phyloP scores from a whole-genome alignment of 2,888 invertebrate genomes.

The Drosophila pseudotakahashii region DNA sequence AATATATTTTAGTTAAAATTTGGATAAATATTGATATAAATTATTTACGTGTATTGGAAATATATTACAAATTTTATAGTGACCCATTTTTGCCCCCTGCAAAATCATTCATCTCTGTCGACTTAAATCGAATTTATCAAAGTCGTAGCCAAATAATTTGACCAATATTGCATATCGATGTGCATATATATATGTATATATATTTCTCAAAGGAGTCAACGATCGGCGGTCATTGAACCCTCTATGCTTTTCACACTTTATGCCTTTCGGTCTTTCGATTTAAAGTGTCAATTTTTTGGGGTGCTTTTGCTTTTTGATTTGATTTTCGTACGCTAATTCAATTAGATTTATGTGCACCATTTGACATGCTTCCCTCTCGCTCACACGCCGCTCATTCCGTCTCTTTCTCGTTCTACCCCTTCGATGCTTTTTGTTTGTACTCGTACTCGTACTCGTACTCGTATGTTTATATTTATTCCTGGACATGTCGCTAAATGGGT shows the following conservation, averaged over 20 bases:
- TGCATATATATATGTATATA: not conserved
- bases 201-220: conserved; percentile 18
- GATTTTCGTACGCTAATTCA: conserved; percentile 70
- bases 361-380: conserved; percentile 50
- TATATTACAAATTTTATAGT: not conserved
- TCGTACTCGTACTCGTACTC: not conserved
- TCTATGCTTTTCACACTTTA: conserved; percentile 13
- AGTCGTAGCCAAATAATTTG: conserved; percentile 21
- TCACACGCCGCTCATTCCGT: not conserved
- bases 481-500: conserved; percentile 71
- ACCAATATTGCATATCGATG: conserved; percentile 32
- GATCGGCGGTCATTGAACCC: conserved; percentile 33
- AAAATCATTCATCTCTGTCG: conserved; percentile 35
- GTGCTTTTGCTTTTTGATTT: conserved; percentile 50
- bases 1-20: too few species aligned
- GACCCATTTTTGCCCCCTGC: conserved; percentile 3
- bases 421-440: not conserved
- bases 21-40: too few species aligned
- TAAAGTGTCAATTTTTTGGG: conserved; percentile 32
- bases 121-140: conserved; percentile 29
- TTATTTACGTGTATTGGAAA: not conserved
- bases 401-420: too few species aligned
- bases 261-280: conserved; percentile 9
- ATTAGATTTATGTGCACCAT: conserved; percentile 73
- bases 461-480: conserved; percentile 64